Evolutionary conservation across 2,113 vertebrate genomes (phyloP).

Genomic region (Pristiophorus japonicus): DNA sequence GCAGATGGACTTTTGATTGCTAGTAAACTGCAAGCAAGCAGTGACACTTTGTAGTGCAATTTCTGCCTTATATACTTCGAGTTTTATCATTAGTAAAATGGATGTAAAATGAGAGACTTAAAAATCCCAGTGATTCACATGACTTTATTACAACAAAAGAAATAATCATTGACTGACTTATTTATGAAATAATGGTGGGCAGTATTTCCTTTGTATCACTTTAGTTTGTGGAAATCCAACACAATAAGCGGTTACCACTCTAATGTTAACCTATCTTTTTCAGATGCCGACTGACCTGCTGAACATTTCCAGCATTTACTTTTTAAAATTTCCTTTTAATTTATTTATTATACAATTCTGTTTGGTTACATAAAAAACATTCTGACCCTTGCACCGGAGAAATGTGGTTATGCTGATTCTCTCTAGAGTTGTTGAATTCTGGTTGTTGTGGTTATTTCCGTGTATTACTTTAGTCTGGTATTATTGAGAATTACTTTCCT

Average conservation of each 20-base stretch:
- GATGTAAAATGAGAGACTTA: not conserved
- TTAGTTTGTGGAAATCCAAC: not conserved
- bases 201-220: not conserved
- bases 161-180: not conserved
- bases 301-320: not conserved
- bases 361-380: not conserved
- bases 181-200: not conserved
- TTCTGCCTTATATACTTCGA: not conserved
- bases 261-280: not conserved
- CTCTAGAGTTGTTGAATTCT: not conserved
- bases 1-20: not conserved
- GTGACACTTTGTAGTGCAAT: not conserved
- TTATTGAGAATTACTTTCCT: not conserved
- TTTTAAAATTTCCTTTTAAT: not conserved
- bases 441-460: not conserved
- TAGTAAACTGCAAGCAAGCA: not conserved
- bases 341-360: not conserved
- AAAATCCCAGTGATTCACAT: not conserved
- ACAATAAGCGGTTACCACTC: not conserved
- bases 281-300: not conserved
- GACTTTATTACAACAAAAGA: not conserved
- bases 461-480: not conserved
- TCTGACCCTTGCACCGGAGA: not conserved
- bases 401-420: not conserved
- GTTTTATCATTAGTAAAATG: not conserved